Percentiles rank a stretch among this genome's conserved stretches.
These are phyloP conservation scores for Hippocampus zosterae DNA, from an alignment of 2,113 vertebrate species.

Conservation along the genomic window DNA sequence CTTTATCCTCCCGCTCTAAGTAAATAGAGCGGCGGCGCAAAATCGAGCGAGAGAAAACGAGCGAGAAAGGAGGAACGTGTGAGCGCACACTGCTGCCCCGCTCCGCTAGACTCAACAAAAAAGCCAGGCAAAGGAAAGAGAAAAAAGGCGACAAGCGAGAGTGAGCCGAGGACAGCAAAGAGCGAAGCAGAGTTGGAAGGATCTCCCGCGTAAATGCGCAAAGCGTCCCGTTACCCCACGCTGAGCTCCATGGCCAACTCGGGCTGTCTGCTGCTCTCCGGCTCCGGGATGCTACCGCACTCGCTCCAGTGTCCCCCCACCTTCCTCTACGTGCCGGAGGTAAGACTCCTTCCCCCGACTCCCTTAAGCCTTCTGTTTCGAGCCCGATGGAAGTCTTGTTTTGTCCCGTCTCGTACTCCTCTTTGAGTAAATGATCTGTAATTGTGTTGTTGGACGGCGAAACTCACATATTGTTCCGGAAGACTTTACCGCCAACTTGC, in stretches of 20 bases:
- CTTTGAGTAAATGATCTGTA: background rate
- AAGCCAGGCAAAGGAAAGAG: conserved; percentile 24
- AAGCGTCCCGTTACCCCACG: conserved; percentile 76
- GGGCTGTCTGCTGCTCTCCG: conserved; percentile 93
- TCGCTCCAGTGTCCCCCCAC: conserved; percentile 85
- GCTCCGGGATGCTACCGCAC: conserved; percentile 91
- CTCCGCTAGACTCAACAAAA: conserved; percentile 48
- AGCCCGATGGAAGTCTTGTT: background rate
- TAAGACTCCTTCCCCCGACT: conserved; percentile 66
- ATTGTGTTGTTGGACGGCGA: background rate
- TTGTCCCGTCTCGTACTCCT: background rate
- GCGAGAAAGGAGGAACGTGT: conserved; percentile 55
- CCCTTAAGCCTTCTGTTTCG: background rate
- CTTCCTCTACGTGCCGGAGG: conserved; percentile 96
- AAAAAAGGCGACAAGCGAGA: conserved; percentile 34
- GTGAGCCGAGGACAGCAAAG: conserved; percentile 18
- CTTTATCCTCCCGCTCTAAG: conserved; percentile 80
- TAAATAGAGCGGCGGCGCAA: conserved; percentile 68
- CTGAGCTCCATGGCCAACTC: conserved; percentile 98
- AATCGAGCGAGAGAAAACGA: conserved; percentile 29
- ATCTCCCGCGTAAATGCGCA: conserved; percentile 71
- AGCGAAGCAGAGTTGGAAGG: conserved; percentile 42
- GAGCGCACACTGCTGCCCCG: conserved; percentile 49
- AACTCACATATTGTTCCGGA: background rate
- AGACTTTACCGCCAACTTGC: background rate